Conservation (phyloP, 2,113 vertebrate species). For the Mixornis gularis region DNA sequence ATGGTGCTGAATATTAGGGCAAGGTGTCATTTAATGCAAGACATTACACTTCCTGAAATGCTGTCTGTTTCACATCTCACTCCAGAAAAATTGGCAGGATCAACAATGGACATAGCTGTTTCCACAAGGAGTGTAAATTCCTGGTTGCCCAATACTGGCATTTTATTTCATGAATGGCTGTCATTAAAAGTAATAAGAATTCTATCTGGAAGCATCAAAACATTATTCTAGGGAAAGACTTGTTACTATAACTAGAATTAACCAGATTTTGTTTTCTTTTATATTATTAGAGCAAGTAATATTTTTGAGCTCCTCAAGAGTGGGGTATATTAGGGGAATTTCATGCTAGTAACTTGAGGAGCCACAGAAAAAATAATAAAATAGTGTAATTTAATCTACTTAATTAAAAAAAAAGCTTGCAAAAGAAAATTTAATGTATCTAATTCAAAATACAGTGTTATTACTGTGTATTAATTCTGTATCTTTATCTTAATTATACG, state of each 20-base stretch:
- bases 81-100: neutral
- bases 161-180: neutral
- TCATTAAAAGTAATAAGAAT: neutral
- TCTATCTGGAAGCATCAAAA: neutral
- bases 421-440: neutral
- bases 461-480: neutral
- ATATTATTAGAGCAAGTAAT: neutral
- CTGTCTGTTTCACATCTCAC: neutral
- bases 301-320: neutral
- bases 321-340: neutral
- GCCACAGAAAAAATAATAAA: neutral
- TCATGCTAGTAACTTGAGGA: neutral
- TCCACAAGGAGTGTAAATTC: neutral
- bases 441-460: neutral
- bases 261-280: neutral
- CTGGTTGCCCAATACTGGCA: neutral
- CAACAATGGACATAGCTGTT: neutral
- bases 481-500: neutral
- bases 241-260: neutral
- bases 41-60: neutral
- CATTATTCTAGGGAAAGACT: neutral
- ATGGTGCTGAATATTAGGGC: neutral
- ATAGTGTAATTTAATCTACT: neutral
- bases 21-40: neutral
- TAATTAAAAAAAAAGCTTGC: neutral